These are phyloP conservation scores for Thalassaphorura encarpata DNA, from an alignment of 1,140 invertebrate species.

Conservation along the genomic window DNA sequence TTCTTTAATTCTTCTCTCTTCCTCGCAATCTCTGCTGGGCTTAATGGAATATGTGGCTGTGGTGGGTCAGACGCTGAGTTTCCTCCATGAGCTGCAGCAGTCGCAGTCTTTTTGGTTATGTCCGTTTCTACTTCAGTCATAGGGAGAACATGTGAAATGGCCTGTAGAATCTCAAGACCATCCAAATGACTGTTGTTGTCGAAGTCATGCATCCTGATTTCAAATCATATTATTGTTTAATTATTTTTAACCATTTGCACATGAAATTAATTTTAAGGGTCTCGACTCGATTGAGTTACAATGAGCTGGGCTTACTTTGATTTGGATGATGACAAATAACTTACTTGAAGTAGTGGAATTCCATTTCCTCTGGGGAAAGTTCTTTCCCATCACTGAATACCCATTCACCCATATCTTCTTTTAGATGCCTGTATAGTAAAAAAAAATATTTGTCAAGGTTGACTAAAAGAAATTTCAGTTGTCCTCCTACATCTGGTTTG, in stretches of 20 bases:
- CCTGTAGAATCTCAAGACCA: slow-evolving; percentile 61
- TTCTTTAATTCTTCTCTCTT: slow-evolving; percentile 16
- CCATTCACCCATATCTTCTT: slow-evolving; percentile 56
- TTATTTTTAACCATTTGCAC: too few species aligned
- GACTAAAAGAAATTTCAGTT: slow-evolving; percentile 5
- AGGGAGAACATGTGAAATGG: slow-evolving; percentile 41
- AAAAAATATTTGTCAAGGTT: slow-evolving; percentile 17
- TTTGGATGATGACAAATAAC: slow-evolving; percentile 20
- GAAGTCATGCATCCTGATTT: slow-evolving; percentile 60
- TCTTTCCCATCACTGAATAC: slow-evolving; percentile 47
- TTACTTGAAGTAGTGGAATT: slow-evolving; percentile 55
- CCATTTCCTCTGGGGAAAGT: slow-evolving; percentile 61
- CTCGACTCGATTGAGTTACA: too few species aligned
- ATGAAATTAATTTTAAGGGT: too few species aligned
- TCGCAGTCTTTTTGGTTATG: too few species aligned
- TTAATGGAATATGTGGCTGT: too few species aligned
- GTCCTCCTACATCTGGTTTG: too few species aligned
- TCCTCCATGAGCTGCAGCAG: too few species aligned
- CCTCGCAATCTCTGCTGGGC: too few species aligned
- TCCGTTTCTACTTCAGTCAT: slow-evolving; percentile 34
- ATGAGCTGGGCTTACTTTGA: too few species aligned
- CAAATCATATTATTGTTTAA: slow-evolving; percentile 3
- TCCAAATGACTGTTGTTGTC: slow-evolving; percentile 70
- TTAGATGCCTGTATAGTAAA: slow-evolving; percentile 50
- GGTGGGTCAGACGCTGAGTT: not conserved